phyloP scores from a whole-genome alignment of 2,888 invertebrate genomes.

The Leptarthrus brevirostris region DNA sequence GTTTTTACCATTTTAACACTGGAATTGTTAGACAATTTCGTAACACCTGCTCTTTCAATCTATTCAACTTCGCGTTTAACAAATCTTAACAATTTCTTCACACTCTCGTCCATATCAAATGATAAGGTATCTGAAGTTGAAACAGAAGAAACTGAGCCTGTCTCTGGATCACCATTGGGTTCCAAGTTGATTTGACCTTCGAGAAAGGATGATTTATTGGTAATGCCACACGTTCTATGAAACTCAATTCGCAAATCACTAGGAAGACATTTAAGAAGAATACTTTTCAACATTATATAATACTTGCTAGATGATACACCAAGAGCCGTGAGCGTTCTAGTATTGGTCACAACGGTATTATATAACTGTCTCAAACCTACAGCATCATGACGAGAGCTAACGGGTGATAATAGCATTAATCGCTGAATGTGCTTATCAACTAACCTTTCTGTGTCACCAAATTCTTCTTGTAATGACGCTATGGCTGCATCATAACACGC shows the following conservation, averaged over 20 bases:
- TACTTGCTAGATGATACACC: background rate
- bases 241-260: constrained; percentile 22
- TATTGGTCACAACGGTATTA: background rate
- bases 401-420: background rate
- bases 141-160: no score
- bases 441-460: no score
- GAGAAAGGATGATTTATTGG: no score
- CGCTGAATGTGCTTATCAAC: no score
- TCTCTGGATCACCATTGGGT: no score
- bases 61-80: constrained; percentile 23
- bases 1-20: constrained; percentile 41
- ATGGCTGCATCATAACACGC: no score
- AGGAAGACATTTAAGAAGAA: constrained; percentile 40
- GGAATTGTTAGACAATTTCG: background rate
- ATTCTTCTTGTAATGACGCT: no score
- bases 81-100: constrained; percentile 14
- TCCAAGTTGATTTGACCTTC: no score
- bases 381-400: background rate
- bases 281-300: constrained; percentile 43
- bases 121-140: background rate
- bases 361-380: background rate
- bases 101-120: constrained; percentile 9
- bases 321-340: background rate
- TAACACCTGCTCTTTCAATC: no score
- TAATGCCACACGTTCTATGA: constrained; percentile 35